phyloP scores from a whole-genome alignment of 2,797 vertebrate species.

The Danio jaintianensis region DNA sequence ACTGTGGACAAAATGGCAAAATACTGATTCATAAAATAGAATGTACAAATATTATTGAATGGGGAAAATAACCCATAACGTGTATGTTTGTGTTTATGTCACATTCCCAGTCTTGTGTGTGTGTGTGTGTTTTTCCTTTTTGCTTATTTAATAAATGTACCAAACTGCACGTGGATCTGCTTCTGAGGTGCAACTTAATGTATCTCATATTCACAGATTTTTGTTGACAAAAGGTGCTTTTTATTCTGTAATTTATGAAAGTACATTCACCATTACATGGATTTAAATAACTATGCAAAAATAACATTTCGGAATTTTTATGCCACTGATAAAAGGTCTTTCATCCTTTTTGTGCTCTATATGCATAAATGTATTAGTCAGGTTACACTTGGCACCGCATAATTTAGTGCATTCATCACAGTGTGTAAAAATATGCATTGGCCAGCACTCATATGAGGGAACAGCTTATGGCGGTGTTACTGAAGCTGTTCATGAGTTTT shows the following conservation, averaged over 20 bases:
- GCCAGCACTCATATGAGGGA: neutral
- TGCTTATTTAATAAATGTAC: too few species aligned
- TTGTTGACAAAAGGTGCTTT: neutral
- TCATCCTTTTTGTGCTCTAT: neutral
- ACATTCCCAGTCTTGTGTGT: too few species aligned
- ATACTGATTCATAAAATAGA: neutral
- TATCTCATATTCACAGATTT: neutral
- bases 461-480: neutral
- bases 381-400: neutral
- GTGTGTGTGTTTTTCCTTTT: too few species aligned
- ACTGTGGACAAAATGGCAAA: neutral
- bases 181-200: too few species aligned
- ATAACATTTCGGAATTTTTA: neutral
- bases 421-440: constrained; percentile 7
- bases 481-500: constrained; percentile 18
- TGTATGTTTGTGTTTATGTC: too few species aligned
- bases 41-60: too few species aligned
- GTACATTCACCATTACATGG: neutral
- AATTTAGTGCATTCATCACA: constrained; percentile 4
- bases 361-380: neutral
- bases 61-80: too few species aligned
- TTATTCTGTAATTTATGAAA: neutral
- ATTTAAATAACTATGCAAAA: too few species aligned
- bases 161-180: too few species aligned
- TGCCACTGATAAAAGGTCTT: too few species aligned